Conservation (phyloP, 2,113 vertebrate species). For the Alligator sinensis region DNA sequence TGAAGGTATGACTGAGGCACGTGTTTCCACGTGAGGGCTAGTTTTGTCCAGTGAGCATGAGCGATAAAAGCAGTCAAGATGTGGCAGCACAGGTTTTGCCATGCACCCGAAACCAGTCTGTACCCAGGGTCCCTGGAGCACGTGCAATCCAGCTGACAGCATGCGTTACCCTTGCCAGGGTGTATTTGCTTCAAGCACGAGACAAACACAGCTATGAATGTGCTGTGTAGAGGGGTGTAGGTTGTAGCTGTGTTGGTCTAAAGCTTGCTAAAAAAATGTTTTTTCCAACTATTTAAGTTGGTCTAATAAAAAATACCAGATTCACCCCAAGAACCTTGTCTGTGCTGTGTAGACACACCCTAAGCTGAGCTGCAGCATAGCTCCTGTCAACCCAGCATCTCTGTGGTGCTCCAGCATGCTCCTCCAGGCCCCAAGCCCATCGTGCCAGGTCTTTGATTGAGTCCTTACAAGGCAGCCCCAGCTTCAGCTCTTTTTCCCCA, state of each 20-base stretch:
- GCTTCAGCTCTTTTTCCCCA: not conserved
- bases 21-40: not conserved
- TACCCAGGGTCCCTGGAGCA: too few relatives aligned
- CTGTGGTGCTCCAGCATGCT: not conserved
- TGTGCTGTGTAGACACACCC: not conserved
- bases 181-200: too few relatives aligned
- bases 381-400: not conserved
- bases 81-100: not conserved
- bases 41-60: not conserved
- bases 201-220: too few relatives aligned
- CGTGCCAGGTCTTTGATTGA: not conserved
- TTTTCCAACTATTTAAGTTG: not conserved
- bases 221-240: too few relatives aligned
- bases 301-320: not conserved
- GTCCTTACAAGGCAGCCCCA: not conserved
- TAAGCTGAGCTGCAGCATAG: not conserved
- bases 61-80: not conserved
- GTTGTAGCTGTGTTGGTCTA: too few relatives aligned
- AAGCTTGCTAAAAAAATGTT: too few relatives aligned
- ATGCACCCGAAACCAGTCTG: too few relatives aligned
- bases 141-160: too few relatives aligned
- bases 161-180: too few relatives aligned
- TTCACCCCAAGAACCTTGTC: accelerated
- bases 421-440: not conserved
- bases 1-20: not conserved